Percentiles rank a stretch among this genome's conserved stretches.
phyloP scores from a whole-genome alignment of 2,113 vertebrate genomes.

The Helogale parvula region DNA sequence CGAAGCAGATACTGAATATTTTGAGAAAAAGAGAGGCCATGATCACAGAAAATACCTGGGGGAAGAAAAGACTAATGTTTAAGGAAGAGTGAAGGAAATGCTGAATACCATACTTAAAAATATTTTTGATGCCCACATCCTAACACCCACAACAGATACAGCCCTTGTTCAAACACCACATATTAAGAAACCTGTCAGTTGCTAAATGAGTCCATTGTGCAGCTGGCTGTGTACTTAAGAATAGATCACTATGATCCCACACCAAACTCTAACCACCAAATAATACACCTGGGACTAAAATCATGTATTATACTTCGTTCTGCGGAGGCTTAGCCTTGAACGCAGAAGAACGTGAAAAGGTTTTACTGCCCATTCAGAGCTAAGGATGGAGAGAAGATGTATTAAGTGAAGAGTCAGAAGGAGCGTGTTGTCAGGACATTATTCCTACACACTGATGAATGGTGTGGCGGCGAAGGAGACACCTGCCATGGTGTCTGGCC shows the following conservation, averaged over 20 bases:
- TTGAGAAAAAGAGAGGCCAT: background rate
- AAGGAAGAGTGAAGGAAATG: slow-evolving; percentile 68
- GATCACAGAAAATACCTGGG: background rate
- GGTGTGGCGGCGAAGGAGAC: background rate
- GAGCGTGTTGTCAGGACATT: background rate
- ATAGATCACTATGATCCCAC: slow-evolving; percentile 73
- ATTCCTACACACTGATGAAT: background rate
- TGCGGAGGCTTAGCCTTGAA: slow-evolving; percentile 32
- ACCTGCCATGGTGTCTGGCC: background rate
- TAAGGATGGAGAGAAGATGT: background rate
- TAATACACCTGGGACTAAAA: slow-evolving; percentile 71
- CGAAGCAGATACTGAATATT: background rate
- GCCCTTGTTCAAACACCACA: slow-evolving; percentile 75
- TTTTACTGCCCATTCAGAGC: slow-evolving; percentile 43
- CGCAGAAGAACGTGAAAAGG: slow-evolving; percentile 48
- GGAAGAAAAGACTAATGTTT: background rate
- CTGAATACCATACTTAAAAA: slow-evolving; percentile 66
- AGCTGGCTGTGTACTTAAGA: slow-evolving; percentile 67
- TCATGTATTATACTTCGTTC: slow-evolving; percentile 35
- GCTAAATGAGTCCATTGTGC: slow-evolving; percentile 73
- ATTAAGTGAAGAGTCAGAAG: background rate
- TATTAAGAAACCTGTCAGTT: slow-evolving; percentile 76
- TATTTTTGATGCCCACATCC: slow-evolving; percentile 76
- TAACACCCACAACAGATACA: slow-evolving; percentile 77
- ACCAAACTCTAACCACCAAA: slow-evolving; percentile 76